Evolutionary conservation across 2,797 vertebrate species (phyloP).

Genomic region (Sebastes miniatus): DNA sequence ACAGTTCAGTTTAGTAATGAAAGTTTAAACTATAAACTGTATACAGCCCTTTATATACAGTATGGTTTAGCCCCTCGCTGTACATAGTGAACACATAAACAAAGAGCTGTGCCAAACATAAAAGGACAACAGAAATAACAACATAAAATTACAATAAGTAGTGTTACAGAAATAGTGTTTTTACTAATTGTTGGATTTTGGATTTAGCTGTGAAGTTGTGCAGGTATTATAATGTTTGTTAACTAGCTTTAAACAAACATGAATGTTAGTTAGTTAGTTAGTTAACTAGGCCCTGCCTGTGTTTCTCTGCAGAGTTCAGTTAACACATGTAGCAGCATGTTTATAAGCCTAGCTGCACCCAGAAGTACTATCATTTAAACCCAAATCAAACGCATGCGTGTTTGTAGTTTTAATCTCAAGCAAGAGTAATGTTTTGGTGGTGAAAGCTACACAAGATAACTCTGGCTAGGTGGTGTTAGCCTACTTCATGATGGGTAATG

Average conservation of each 20-base stretch:
- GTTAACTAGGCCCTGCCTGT: neutral
- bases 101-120: no score
- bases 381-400: accelerated
- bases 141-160: no score
- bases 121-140: no score
- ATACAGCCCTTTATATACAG: no score
- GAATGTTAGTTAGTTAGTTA: neutral
- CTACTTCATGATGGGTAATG: neutral
- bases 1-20: no score
- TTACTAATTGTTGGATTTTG: accelerated
- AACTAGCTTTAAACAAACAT: neutral
- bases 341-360: neutral
- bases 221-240: neutral
- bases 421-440: constrained; percentile 7
- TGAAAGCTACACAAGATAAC: neutral
- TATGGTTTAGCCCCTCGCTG: no score
- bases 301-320: neutral
- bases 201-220: accelerated
- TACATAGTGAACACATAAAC: no score
- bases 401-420: accelerated
- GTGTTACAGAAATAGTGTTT: no score
- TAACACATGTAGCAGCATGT: no score
- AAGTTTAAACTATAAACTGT: no score
- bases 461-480: neutral
- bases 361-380: neutral